Evolutionary conservation across 92 coral and sea anemone genomes (phyloP).

Genomic region (Palythoa heliodiscus): DNA sequence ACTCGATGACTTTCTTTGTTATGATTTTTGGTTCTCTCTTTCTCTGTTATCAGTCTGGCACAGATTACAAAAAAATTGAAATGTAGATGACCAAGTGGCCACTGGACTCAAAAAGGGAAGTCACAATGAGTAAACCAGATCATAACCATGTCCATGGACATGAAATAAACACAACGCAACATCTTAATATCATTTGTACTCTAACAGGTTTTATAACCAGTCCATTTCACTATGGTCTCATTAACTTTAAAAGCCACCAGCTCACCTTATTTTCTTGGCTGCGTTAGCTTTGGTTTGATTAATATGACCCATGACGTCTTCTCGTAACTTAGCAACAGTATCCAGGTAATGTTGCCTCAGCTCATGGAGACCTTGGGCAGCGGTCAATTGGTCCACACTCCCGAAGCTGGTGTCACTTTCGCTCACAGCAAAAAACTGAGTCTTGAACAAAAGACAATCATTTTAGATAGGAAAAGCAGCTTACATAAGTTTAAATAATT

Average conservation of each 20-base stretch:
- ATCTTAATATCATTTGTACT: no score
- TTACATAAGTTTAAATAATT: background rate
- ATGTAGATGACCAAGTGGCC: no score
- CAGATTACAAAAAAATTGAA: no score
- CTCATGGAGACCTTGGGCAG: constrained; percentile 76
- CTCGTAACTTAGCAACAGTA: constrained; percentile 95
- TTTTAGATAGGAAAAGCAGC: background rate
- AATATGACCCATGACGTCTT: constrained; percentile 91
- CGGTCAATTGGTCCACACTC: constrained; percentile 76
- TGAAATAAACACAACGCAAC: no score
- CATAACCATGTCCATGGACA: no score
- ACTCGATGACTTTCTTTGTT: no score
- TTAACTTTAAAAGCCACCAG: background rate
- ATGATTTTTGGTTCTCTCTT: no score
- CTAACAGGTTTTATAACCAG: no score
- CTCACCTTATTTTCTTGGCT: constrained; percentile 90
- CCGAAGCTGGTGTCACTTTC: constrained; percentile 74
- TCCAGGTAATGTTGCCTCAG: constrained; percentile 90
- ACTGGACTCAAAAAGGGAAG: no score
- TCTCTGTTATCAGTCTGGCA: no score
- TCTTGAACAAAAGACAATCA: constrained; percentile 23
- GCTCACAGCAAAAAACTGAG: constrained; percentile 40
- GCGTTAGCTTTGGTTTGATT: constrained; percentile 88
- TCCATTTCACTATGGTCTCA: no score
- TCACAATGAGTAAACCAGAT: no score